Evolutionary conservation across 2,888 invertebrate species (phyloP), one percentile per base, ranked within the genome.

Genomic region (Idaea biselata): DNA sequence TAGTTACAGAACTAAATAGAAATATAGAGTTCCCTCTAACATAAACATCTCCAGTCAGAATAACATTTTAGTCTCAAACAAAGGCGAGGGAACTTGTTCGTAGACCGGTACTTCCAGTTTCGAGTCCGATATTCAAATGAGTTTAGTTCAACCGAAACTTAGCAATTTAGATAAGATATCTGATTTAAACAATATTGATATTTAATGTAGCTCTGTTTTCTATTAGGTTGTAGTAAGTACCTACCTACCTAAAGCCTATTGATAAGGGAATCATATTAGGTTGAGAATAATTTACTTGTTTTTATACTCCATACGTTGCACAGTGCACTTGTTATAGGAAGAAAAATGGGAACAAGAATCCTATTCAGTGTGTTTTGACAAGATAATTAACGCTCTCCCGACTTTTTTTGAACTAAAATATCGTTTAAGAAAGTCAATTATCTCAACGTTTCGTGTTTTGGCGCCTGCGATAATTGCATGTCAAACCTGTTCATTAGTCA

Each of bases 111-210:
- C 65, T 66, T 68, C 69, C 71, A 77, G 77, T 78, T 81, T 79
- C 83, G 79, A 81, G 81, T 82, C 76, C 75, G 79, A 83, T 84
- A 88, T 87, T 86, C 83, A 86, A 87, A 88, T 87, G 78, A 84
- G 84, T 79, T 80, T 78, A 78, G 73, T 78, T 73, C 78, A 68
- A 78, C 78, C 74, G 79, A 82, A 83, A 81, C 80, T 82, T 71
- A 67, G 77, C 73, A 77, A 75, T 81, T 81, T 77, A 78, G 70
- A 71, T 18, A 18, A 56, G 18, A 82, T 83, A 71, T 67, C 77
- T 73, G 77, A 75, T 81, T 81, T 77, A 78, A 71, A 71, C 18
- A 18, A 56, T 44, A 44, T 44, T 44, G 44, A 44, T 44, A 44
- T 14, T 44, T 44, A 44, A 14, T 25, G 25, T 44, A 11, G 44